Percentiles rank a stretch among this genome's conserved stretches.
Evolutionary conservation across 1,140 invertebrate species (phyloP).

Genomic region (Panagrolaimus sp.): DNA sequence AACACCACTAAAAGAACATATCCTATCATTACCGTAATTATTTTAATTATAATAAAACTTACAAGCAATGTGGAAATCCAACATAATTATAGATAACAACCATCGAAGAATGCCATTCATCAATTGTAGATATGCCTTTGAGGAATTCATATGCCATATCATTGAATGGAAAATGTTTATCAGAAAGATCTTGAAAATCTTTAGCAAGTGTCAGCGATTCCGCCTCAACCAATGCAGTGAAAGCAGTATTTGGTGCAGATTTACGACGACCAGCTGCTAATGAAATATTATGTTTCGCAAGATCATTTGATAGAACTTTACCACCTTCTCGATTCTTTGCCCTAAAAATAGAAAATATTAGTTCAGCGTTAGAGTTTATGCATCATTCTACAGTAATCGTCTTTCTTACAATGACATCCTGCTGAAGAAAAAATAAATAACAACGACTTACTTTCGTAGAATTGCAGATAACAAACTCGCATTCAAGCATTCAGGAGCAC

Average conservation of each 20-base stretch:
- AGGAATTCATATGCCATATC: neutral
- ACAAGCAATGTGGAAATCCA: neutral
- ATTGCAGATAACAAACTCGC: neutral
- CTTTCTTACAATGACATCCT: too few relatives aligned
- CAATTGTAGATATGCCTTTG: neutral
- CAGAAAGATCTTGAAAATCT: neutral
- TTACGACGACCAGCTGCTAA: neutral
- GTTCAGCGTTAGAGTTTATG: too few relatives aligned
- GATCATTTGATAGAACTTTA: neutral
- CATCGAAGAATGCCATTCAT: neutral
- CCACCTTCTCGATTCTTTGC: conserved; percentile 12
- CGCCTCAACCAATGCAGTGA: neutral
- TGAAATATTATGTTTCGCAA: neutral
- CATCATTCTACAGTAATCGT: too few relatives aligned
- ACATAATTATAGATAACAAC: neutral
- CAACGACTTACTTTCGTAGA: neutral
- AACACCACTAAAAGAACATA: neutral
- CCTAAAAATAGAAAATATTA: too few relatives aligned
- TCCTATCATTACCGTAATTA: too few relatives aligned
- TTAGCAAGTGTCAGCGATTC: neutral
- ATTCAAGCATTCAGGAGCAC: neutral
- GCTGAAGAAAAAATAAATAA: too few relatives aligned
- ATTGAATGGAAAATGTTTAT: conserved; percentile 6
- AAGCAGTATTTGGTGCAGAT: neutral
- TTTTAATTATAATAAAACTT: neutral